These are phyloP conservation scores for Mus pahari DNA, from an alignment of 2,113 vertebrate genomes.

Conservation along the genomic window DNA sequence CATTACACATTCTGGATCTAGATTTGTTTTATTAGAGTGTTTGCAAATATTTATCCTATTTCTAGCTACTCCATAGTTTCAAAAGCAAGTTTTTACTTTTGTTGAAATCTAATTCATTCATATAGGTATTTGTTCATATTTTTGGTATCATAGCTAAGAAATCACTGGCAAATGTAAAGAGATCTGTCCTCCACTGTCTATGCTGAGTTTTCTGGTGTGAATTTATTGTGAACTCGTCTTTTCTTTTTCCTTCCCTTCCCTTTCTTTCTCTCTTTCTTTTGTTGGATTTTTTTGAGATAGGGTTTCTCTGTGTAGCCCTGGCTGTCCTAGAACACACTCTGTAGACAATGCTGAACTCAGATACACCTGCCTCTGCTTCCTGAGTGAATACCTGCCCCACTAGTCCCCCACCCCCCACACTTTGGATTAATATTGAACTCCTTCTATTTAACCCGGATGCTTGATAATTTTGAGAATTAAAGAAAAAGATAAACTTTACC, in stretches of 20 bases:
- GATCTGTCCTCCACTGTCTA: background rate
- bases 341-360: background rate
- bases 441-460: background rate
- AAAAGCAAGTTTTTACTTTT: background rate
- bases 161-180: background rate
- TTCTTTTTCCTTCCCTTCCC: background rate
- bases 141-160: background rate
- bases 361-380: background rate
- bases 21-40: background rate
- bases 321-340: background rate
- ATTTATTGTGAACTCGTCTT: background rate
- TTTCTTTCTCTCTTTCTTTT: background rate
- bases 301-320: background rate
- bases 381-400: background rate
- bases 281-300: background rate
- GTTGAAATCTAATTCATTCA: background rate
- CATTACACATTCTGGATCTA: background rate
- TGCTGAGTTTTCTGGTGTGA: background rate
- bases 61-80: background rate
- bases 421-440: background rate
- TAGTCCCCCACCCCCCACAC: background rate
- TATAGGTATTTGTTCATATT: background rate
- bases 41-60: background rate
- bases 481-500: background rate
- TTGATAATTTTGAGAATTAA: background rate